A percentile compares a stretch with the other conserved stretches of the same genome.
phyloP scores from a whole-genome alignment of 2,888 invertebrate genomes.

The Lepidocyrtoides sp. region DNA sequence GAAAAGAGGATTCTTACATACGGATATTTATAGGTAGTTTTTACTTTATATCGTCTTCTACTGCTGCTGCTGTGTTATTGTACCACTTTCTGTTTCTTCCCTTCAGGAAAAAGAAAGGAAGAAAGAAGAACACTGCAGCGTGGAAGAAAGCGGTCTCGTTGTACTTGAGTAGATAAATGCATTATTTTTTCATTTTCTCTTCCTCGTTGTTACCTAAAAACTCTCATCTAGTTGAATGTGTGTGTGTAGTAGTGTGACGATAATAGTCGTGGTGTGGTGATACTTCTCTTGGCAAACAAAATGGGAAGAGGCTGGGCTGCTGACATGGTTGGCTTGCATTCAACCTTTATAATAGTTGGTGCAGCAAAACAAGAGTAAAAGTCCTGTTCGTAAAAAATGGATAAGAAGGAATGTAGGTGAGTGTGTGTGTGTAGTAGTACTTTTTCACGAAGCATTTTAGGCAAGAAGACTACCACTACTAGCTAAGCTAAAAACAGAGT shows the following conservation, averaged over 20 bases:
- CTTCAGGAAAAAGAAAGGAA: not conserved
- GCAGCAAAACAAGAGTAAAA: slow-evolving; percentile 23
- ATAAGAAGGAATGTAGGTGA: too few relatives aligned
- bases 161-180: not conserved
- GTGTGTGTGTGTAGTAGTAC: too few relatives aligned
- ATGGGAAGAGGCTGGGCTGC: slow-evolving; percentile 51
- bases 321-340: slow-evolving; percentile 70
- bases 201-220: slow-evolving; percentile 6
- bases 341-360: slow-evolving; percentile 30
- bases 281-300: slow-evolving; percentile 27
- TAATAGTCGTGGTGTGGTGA: not conserved
- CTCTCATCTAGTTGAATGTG: not conserved
- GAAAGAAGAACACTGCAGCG: not conserved
- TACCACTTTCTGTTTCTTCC: not conserved
- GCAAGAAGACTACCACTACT: too few relatives aligned
- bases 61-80: too few relatives aligned
- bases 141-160: not conserved
- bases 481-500: too few relatives aligned
- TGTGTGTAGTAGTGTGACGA: too few relatives aligned
- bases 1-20: not conserved
- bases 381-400: too few relatives aligned
- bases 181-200: slow-evolving; percentile 30
- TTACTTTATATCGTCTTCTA: too few relatives aligned
- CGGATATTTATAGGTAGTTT: too few relatives aligned
- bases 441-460: too few relatives aligned